These are phyloP conservation scores for Oppia nitens DNA, from an alignment of 1,140 invertebrate genomes.

Conservation along the genomic window DNA sequence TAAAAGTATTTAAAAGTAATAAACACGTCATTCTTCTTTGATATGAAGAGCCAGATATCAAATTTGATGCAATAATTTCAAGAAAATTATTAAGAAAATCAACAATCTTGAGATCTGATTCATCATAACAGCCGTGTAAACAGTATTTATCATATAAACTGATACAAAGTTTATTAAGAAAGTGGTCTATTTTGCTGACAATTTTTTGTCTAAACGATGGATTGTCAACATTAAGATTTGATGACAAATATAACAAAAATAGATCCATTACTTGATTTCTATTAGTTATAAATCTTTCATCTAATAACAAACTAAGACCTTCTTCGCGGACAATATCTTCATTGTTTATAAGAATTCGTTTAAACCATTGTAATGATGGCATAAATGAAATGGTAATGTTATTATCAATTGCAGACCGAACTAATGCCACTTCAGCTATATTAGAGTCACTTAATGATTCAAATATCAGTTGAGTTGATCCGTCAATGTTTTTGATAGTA, in stretches of 20 bases:
- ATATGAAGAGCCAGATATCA: slow-evolving; percentile 6
- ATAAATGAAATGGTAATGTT: neutral
- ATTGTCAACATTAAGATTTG: slow-evolving; percentile 10
- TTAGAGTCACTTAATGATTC: neutral
- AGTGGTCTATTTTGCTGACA: slow-evolving; percentile 3
- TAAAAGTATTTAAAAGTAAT: neutral
- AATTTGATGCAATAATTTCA: neutral
- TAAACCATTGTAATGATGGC: neutral
- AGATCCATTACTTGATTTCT: neutral
- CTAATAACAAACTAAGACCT: neutral
- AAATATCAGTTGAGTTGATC: neutral
- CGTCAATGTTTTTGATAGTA: slow-evolving; percentile 2
- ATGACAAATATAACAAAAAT: neutral
- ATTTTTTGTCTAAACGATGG: slow-evolving; percentile 9
- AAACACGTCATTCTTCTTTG: slow-evolving; percentile 6
- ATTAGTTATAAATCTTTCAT: slow-evolving; percentile 3
- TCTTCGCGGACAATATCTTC: slow-evolving; percentile 6
- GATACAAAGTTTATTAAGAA: neutral
- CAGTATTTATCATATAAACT: neutral
- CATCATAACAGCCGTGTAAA: neutral
- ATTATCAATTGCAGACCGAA: slow-evolving; percentile 2
- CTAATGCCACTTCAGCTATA: neutral
- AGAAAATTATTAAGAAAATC: neutral
- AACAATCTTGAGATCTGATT: neutral
- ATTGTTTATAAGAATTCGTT: neutral